These are phyloP conservation scores for Holothuria leucospilota DNA, from an alignment of 53 echinoderm and acorn worm species.

Conservation along the genomic window DNA sequence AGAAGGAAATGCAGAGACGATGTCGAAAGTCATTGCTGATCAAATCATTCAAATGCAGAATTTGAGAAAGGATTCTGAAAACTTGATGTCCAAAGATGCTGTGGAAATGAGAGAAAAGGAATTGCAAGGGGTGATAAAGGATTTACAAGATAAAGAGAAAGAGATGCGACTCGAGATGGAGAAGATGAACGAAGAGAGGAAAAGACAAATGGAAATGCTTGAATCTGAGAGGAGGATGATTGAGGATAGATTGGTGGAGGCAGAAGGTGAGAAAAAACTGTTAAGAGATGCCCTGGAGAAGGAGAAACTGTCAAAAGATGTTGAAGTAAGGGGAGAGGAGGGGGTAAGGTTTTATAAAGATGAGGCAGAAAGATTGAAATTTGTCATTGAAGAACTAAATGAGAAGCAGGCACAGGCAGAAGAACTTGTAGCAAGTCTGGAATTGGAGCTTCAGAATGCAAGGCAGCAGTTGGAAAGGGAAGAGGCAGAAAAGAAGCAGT, in stretches of 20 bases:
- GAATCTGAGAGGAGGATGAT: slow-evolving; percentile 41
- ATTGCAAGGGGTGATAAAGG: background rate
- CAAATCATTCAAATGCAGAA: slow-evolving; percentile 63
- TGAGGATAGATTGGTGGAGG: slow-evolving; percentile 56
- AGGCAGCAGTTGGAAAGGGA: background rate
- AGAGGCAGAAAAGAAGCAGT: slow-evolving; percentile 2
- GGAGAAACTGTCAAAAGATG: slow-evolving; percentile 16
- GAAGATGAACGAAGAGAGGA: slow-evolving; percentile 49
- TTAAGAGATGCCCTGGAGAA: slow-evolving; percentile 12
- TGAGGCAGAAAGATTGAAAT: background rate
- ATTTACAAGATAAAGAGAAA: background rate
- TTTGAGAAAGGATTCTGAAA: slow-evolving; percentile 29
- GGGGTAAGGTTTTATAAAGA: background rate
- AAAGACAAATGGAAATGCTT: background rate
- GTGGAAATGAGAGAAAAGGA: slow-evolving; percentile 1
- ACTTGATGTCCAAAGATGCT: background rate
- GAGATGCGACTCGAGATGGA: slow-evolving; percentile 50
- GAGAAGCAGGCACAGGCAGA: slow-evolving; percentile 2
- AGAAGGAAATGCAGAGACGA: slow-evolving; percentile 43
- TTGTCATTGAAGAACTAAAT: slow-evolving; percentile 4
- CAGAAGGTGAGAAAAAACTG: slow-evolving; percentile 56
- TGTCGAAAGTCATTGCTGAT: slow-evolving; percentile 66
- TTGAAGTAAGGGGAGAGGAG: background rate
- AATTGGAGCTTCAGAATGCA: background rate
- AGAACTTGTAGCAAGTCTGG: background rate